phyloP scores from a whole-genome alignment of 2,888 invertebrate species.

The Corbicula japonica region DNA sequence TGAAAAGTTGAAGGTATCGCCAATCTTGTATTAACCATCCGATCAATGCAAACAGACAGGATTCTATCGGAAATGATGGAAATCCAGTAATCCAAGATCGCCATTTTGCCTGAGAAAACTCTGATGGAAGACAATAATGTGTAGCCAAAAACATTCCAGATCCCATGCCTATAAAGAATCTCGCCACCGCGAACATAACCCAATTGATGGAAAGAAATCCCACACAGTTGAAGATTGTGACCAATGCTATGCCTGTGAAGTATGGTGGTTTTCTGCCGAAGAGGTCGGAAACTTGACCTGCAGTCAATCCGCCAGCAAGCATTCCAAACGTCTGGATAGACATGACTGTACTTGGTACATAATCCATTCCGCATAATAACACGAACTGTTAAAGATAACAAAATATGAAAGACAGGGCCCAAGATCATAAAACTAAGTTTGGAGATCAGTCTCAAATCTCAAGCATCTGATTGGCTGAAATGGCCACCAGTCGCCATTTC shows the following conservation, averaged over 20 bases:
- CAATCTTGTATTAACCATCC: conserved; percentile 13
- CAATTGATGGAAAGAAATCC: conserved; percentile 16
- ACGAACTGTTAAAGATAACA: neutral
- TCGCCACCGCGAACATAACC: conserved; percentile 7
- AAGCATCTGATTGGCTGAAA: no score
- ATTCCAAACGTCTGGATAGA: conserved; percentile 7
- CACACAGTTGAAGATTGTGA: conserved; percentile 2
- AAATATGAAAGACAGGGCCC: no score
- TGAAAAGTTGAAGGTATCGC: conserved; percentile 14
- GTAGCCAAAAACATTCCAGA: neutral
- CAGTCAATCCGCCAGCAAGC: conserved; percentile 4
- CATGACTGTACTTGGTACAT: conserved; percentile 12
- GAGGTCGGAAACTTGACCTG: neutral
- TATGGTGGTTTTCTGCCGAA: conserved; percentile 9
- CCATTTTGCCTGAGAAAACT: conserved; percentile 11
- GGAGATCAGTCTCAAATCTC: no score
- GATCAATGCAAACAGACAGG: neutral
- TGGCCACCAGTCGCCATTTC: no score
- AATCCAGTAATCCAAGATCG: conserved; percentile 18
- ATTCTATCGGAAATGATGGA: conserved; percentile 5
- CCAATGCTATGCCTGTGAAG: neutral
- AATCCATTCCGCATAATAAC: conserved; percentile 4
- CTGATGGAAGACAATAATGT: conserved; percentile 8
- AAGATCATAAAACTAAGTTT: no score
- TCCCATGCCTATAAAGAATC: conserved; percentile 13